Base-by-base conservation (phyloP, 2,113 vertebrate species). In the Amphiprion percula region DNA sequence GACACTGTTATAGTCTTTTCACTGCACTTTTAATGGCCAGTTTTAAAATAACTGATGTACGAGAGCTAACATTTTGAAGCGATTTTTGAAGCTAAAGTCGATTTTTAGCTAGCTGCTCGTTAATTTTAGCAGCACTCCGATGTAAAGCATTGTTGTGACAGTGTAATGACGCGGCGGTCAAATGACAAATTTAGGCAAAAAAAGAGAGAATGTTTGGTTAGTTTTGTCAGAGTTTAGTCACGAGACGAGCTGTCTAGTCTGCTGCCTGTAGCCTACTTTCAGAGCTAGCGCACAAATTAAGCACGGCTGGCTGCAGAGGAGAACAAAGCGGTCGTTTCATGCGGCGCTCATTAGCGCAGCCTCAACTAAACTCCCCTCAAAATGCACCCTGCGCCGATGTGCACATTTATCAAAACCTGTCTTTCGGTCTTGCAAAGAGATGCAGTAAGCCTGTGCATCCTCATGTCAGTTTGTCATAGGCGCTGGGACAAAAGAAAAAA, bases 311-410 rank as follows among this genome's bases (percentile, higher is more conserved):
- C 92, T 91, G 90, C 88, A 80, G 87, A 79, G 62, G 86, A 92
- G 93, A 93, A 94, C 93, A 94, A 94, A 94, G 91, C 93, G 71
- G 6, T 85, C 87, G 90, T 89, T 93, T 93, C 91, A 92, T 90
- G 88, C 88, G 82, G 82, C 79, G 86, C 83, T 89, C 82, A 86
- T 87, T 88, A 87, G 84, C 78, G 80, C 89, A 74, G 28, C 75
- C 68, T 63, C 79, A 23, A 44, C 74, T 67, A 11, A 58, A 16
- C 47, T 41, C 47, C 23, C 37, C 24, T n/a, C 26, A 47, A 80
- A 77, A 75, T 10, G n/a, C 58, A 39, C n/a, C 37, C 1, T 3
- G 16, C 68, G 16, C 39, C 2, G 68, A n/a, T 50, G 21, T 10
- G n/a, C 19, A 14, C 10, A 23, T 55, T 9, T 1, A 17, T 4